A percentile compares a stretch with the other conserved stretches of the same genome.
These are phyloP conservation scores for Crax fasciolata DNA, from an alignment of 2,797 vertebrate species.

Conservation along the genomic window DNA sequence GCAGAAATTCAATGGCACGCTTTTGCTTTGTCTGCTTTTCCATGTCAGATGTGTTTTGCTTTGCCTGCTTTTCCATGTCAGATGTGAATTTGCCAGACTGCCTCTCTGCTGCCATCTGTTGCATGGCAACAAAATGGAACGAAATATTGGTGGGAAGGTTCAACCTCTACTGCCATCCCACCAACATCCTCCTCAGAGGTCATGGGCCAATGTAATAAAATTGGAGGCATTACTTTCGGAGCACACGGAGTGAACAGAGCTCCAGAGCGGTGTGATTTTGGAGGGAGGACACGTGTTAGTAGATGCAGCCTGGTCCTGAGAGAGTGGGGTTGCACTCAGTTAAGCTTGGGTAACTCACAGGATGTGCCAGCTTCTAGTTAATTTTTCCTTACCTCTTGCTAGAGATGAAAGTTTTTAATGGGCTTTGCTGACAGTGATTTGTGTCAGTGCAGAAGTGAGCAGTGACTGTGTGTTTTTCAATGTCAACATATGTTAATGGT, in stretches of 20 bases:
- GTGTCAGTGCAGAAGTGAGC: not conserved
- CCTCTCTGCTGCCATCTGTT: too few species aligned
- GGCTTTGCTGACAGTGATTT: not conserved
- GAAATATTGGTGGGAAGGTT: too few species aligned
- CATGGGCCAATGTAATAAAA: too few species aligned
- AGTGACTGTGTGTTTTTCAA: not conserved
- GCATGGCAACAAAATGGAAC: too few species aligned
- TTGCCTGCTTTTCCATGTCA: too few species aligned
- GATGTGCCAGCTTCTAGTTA: not conserved
- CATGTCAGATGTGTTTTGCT: too few species aligned
- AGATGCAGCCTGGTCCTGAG: not conserved
- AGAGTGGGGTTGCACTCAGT: not conserved
- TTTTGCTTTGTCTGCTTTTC: too few species aligned
- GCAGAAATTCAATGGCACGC: too few species aligned
- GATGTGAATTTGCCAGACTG: too few species aligned
- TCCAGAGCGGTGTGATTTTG: not conserved
- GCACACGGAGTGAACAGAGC: not conserved
- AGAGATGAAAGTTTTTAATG: not conserved
- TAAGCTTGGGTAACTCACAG: not conserved
- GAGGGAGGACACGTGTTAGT: not conserved
- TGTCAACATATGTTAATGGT: slow-evolving; percentile 46
- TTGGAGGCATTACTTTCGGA: too few species aligned
- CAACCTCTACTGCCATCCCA: too few species aligned
- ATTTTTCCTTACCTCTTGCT: not conserved
- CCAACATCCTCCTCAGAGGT: too few species aligned